Conservation (phyloP, 1,140 invertebrate genomes). For the Polyergus mexicanus region DNA sequence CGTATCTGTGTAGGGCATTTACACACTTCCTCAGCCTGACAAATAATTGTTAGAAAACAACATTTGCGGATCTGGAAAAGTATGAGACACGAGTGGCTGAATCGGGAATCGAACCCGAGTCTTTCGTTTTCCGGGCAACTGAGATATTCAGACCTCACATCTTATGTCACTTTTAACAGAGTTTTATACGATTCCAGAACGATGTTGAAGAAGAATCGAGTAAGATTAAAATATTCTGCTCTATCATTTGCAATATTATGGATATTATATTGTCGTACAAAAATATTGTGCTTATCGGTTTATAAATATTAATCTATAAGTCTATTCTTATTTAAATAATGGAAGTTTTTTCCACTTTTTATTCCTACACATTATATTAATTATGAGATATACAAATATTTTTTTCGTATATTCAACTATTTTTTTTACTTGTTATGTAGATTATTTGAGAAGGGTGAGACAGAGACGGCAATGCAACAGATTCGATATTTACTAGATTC, state of each 20-base stretch:
- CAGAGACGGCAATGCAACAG: constrained; percentile 86
- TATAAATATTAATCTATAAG: neutral
- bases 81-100: too few species aligned
- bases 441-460: constrained; percentile 87
- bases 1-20: too few species aligned
- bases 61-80: too few species aligned
- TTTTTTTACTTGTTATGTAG: constrained; percentile 70
- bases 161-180: too few species aligned
- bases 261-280: neutral
- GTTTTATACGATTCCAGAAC: too few species aligned
- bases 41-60: too few species aligned
- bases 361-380: neutral
- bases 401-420: neutral
- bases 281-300: neutral
- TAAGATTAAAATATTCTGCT: neutral
- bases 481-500: constrained; percentile 87
- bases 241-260: neutral
- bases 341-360: neutral
- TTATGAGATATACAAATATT: neutral
- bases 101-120: too few species aligned
- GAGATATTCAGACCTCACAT: too few species aligned
- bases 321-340: neutral
- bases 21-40: too few species aligned
- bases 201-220: too few species aligned
- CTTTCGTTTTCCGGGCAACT: too few species aligned